Conservation (phyloP, 2,797 vertebrate genomes). For the Streptopelia turtur region DNA sequence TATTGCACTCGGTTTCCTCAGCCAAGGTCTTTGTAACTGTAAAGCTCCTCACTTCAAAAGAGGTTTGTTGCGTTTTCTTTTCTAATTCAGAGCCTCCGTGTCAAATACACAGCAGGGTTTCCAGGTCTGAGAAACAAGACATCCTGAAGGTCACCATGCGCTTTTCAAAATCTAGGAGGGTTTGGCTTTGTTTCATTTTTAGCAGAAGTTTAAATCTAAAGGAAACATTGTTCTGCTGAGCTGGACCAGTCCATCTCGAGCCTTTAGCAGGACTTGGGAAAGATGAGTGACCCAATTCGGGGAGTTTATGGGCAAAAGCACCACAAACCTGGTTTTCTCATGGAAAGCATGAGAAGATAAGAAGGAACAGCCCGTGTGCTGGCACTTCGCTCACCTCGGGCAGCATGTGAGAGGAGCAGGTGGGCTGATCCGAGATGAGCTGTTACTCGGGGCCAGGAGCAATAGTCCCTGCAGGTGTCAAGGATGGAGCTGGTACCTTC, state of each 20-base stretch:
- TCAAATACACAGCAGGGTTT: background rate
- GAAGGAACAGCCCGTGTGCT: background rate
- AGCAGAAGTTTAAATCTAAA: background rate
- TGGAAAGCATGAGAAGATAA: background rate
- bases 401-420: background rate
- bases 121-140: background rate
- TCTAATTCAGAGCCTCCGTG: accelerated
- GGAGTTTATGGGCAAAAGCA: background rate
- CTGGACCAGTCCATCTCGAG: background rate
- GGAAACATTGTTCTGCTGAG: background rate
- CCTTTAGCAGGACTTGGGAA: background rate
- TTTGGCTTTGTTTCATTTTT: background rate
- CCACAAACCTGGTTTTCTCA: background rate
- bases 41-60: background rate
- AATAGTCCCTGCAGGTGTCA: accelerated
- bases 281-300: background rate
- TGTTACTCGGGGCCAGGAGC: background rate
- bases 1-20: background rate
- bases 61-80: background rate
- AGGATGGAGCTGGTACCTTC: background rate
- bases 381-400: background rate
- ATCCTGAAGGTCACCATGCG: background rate
- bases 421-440: background rate
- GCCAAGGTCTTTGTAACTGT: background rate
- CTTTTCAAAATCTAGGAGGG: background rate